Evolutionary conservation across 2,797 vertebrate species (phyloP), one percentile per base, ranked within the genome.

Genomic region (Pogonophryne albipinna): DNA sequence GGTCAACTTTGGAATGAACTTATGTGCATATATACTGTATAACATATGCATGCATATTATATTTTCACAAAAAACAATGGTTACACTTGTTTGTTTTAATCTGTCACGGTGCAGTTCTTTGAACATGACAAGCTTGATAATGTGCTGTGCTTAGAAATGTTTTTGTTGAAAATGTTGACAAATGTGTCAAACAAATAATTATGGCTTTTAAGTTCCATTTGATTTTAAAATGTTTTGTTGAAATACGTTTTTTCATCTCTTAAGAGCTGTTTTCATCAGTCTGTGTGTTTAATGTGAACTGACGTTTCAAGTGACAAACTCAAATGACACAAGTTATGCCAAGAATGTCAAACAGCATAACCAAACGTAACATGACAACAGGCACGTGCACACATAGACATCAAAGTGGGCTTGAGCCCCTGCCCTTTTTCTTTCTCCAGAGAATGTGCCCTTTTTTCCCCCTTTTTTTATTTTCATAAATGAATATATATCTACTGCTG

Each of bases 331-430:
- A 70, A 53, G 58, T 51, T 63, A 74, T 77, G 69, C 7, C 34
- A 75, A 52, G 1, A 17, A 72, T 69, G 65, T 60, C 66, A 66
- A 52, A 27, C 31, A 69, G 51, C 44, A 57, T 80, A 47, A 78
- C 52, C 4, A 42, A 45, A 46, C 42, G 57, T 27, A 23, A 42
- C 20, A 53, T 45, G 64, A 44, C 57, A 23, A 23, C 23, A 23
- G 23, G 23, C 23, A 23, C 2, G 23, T 23, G 23, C 23, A 23
- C 23, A 23, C 23, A 23, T 23, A 23, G 23, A 23, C 23, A 23
- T 23, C 23, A 23, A 23, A 23, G 23, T 23, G 23, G 23, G 23
- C 23, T 23, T 23, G 23, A 23, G 23, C 23, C 23, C 23, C 23
- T 23, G 23, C 23, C 23, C 23, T 23, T 23, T 23, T 2, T 23